These are phyloP conservation scores for Leptodactylus fallax DNA, from an alignment of 2,797 vertebrate genomes.

Conservation along the genomic window DNA sequence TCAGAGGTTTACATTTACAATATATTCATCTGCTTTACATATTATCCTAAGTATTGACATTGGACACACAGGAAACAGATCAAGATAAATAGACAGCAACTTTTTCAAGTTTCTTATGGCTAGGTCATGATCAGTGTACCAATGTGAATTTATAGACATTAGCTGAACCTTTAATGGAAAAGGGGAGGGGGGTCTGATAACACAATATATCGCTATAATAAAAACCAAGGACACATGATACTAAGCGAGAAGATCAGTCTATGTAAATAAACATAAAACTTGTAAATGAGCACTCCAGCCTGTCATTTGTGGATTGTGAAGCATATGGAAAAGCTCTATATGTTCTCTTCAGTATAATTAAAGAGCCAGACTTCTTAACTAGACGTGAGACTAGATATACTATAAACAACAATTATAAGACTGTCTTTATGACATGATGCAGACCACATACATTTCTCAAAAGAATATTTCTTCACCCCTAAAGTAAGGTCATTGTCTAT, in stretches of 20 bases:
- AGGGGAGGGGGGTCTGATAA: background rate
- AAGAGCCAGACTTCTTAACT: background rate
- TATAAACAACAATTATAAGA: slow-evolving; percentile 17
- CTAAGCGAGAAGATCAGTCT: background rate
- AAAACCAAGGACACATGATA: background rate
- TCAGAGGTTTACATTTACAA: background rate
- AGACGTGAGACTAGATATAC: slow-evolving; percentile 21
- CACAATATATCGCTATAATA: background rate
- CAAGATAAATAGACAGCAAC: no score
- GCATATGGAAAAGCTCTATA: slow-evolving; percentile 42
- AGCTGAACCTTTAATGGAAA: background rate
- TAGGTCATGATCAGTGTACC: background rate
- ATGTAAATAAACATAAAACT: slow-evolving; percentile 1
- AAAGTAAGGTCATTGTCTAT: background rate
- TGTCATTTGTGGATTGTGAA: background rate
- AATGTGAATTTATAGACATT: background rate
- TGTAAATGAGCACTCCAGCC: background rate
- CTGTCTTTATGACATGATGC: background rate
- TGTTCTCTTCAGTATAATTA: background rate
- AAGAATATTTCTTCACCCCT: background rate
- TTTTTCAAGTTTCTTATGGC: background rate
- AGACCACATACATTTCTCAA: background rate
- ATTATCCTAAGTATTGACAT: background rate
- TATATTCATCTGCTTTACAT: background rate
- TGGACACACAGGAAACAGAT: no score